Evolutionary conservation across 1,140 invertebrate species (phyloP).

Genomic region (Scaptomyza hsui): DNA sequence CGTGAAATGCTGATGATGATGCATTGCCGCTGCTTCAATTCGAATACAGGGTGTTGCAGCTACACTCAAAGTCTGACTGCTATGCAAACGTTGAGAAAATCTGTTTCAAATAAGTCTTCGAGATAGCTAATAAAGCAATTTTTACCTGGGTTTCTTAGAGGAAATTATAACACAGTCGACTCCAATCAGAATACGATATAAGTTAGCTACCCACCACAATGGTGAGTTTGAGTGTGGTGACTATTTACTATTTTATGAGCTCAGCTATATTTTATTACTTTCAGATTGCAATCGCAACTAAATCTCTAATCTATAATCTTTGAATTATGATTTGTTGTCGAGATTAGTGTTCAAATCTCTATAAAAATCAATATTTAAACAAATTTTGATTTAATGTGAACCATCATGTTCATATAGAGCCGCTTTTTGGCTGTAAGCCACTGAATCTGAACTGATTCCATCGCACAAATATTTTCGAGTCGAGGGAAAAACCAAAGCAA

Average conservation of each 20-base stretch:
- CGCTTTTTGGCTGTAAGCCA: constrained; percentile 49
- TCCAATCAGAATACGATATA: constrained; percentile 62
- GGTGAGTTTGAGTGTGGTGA: constrained; percentile 1
- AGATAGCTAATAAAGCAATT: constrained; percentile 7
- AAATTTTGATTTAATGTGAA: constrained; percentile 58
- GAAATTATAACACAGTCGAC: not conserved
- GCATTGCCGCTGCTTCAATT: constrained; percentile 39
- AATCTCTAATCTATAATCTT: not conserved
- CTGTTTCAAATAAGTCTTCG: constrained; percentile 1
- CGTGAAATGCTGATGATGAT: constrained; percentile 56
- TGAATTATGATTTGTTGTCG: not conserved
- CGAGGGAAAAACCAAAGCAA: constrained; percentile 15
- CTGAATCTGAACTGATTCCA: constrained; percentile 46
- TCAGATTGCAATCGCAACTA: not conserved
- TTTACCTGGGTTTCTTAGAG: constrained; percentile 46
- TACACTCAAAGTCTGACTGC: constrained; percentile 33
- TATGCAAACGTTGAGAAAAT: constrained; percentile 11
- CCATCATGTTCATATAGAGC: constrained; percentile 57
- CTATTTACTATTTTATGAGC: not conserved
- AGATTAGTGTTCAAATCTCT: constrained; percentile 14
- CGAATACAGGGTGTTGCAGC: constrained; percentile 61
- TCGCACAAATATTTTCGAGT: constrained; percentile 40
- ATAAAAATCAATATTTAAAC: constrained; percentile 46
- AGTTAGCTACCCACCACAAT: not conserved
- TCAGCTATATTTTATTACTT: not conserved